A percentile compares a stretch with the other conserved stretches of the same genome.
phyloP scores from a whole-genome alignment of 1,140 invertebrate species.

The Scaptomyza montana region DNA sequence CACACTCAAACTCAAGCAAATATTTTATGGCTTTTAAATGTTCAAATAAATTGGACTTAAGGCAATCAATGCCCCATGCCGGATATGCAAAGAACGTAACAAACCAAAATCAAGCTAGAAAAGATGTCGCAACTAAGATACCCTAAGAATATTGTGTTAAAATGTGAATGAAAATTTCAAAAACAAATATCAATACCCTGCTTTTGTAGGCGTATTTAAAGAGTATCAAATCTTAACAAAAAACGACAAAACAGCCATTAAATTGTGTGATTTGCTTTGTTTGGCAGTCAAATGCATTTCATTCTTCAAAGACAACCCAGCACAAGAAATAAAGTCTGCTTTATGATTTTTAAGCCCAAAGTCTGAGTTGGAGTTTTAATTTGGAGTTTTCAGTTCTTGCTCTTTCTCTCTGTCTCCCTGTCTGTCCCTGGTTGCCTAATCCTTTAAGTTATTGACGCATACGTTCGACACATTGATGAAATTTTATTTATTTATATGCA shows the following conservation, averaged over 20 bases:
- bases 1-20: conserved; percentile 49
- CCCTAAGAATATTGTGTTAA: neutral
- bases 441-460: conserved; percentile 78
- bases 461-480: conserved; percentile 68
- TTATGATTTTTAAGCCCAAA: conserved; percentile 77
- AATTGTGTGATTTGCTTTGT: conserved; percentile 81
- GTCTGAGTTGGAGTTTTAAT: conserved; percentile 10
- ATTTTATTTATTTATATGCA: conserved; percentile 79
- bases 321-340: neutral
- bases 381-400: conserved; percentile 16
- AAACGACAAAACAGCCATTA: conserved; percentile 62
- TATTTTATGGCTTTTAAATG: conserved; percentile 73
- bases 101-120: neutral
- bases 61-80: conserved; percentile 27
- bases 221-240: conserved; percentile 9
- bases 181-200: too few relatives aligned
- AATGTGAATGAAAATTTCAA: too few relatives aligned
- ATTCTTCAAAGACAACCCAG: conserved; percentile 8
- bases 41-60: conserved; percentile 75
- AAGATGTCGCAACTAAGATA: neutral
- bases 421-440: conserved; percentile 50
- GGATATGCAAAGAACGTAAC: conserved; percentile 60
- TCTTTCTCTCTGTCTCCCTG: too few relatives aligned
- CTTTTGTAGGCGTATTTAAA: neutral
- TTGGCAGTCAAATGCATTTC: conserved; percentile 64